Evolutionary conservation across 1,140 invertebrate species (phyloP), one percentile per base, ranked within the genome.

Genomic region (Eulimnadia texana): DNA sequence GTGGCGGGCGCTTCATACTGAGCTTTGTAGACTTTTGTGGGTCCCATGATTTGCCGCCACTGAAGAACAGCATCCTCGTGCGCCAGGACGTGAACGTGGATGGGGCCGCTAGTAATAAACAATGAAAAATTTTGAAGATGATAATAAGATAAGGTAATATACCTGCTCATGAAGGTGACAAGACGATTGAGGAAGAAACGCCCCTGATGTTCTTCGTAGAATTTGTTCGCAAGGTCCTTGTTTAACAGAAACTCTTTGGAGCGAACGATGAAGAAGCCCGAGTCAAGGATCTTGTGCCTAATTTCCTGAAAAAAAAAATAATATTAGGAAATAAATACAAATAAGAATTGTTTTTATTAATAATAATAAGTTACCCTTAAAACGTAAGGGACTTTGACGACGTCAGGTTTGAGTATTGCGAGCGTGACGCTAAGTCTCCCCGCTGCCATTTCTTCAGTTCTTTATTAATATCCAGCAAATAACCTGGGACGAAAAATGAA

Each of bases 161-260:
- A 87, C 86, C 85, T 87, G 57, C 78, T 77, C 85, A 94, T 93
- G 68, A 91, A 92, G 25, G 84, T 88, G 1, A 89, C 76, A 11
- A 94, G 73, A 58, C 91, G 78, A 68, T 92, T 85, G 67, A 84
- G 93, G 74, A 93, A 95, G 74, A 94, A 93, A 72, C 86, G 89
- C 1, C 79, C 77, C 68, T 79, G 78, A 71, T 95, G 92, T 70
- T 93, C 89, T 25, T 74, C 72, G 71, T 94, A 95, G 74, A 95
- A 93, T 51, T 78, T 71, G 68, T 82, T 78, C 10, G 86, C 89
- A 65, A 84, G 75, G 68, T 82, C 66, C 54, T 67, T 69, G 52
- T 76, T 79, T 61, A 93, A 77, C 29, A 70, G 72, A 52, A 82
- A 74, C 64, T 81, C 73, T 70, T 82, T 85, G 0, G 82, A 83